These are phyloP conservation scores for Teleopsis dalmanni DNA, from an alignment of 1,140 invertebrate genomes.

Conservation along the genomic window DNA sequence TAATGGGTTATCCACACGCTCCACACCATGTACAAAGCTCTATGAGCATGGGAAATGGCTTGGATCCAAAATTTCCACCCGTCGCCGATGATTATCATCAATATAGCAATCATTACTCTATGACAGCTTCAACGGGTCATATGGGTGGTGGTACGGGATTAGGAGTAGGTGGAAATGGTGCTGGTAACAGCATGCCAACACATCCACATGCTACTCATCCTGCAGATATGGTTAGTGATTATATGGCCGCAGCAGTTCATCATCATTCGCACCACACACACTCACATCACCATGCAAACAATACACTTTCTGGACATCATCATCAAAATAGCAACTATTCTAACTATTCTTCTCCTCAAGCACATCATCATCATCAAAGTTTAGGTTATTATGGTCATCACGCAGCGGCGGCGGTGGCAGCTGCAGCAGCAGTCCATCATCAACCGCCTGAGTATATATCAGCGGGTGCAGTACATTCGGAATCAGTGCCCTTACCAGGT, in stretches of 20 bases:
- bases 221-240: slow-evolving; percentile 42
- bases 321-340: slow-evolving; percentile 37
- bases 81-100: slow-evolving; percentile 43
- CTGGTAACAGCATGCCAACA: slow-evolving; percentile 31
- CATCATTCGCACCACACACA: slow-evolving; percentile 44
- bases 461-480: slow-evolving; percentile 30
- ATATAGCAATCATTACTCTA: slow-evolving; percentile 41
- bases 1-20: slow-evolving; percentile 46
- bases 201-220: slow-evolving; percentile 36
- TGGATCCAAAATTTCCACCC: slow-evolving; percentile 43
- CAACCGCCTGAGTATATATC: slow-evolving; percentile 33
- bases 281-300: slow-evolving; percentile 37
- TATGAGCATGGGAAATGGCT: slow-evolving; percentile 39
- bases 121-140: slow-evolving; percentile 40
- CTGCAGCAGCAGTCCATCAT: slow-evolving; percentile 25
- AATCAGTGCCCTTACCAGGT: slow-evolving; percentile 15
- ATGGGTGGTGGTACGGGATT: slow-evolving; percentile 22
- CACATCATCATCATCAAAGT: slow-evolving; percentile 30
- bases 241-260: slow-evolving; percentile 37
- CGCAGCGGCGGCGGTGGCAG: slow-evolving; percentile 22
- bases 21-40: slow-evolving; percentile 46
- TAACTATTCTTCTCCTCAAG: slow-evolving; percentile 42
- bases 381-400: slow-evolving; percentile 35
- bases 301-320: slow-evolving; percentile 34
- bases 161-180: slow-evolving; percentile 8